These are phyloP conservation scores for Atethmia centrago DNA, from an alignment of 2,888 invertebrate species.

Conservation along the genomic window DNA sequence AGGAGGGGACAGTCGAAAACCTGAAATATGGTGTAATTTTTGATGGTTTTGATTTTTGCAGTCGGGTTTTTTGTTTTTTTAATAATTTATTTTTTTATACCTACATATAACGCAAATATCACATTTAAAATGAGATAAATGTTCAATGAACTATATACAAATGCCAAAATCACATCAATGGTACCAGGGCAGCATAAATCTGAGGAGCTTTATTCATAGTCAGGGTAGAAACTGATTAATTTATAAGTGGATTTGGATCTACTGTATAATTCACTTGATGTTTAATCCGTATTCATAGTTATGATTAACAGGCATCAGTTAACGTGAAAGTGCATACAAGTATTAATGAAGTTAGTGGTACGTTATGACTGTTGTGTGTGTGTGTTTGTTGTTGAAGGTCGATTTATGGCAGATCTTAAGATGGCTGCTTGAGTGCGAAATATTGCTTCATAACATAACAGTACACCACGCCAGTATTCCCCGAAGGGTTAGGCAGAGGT, in stretches of 20 bases:
- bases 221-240: conserved; percentile 43
- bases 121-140: conserved; percentile 14
- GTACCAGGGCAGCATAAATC: conserved; percentile 30
- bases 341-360: conserved; percentile 50
- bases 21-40: no score
- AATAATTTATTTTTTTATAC: no score
- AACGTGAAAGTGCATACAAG: conserved; percentile 45
- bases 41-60: no score
- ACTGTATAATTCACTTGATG: conserved; percentile 57
- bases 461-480: no score
- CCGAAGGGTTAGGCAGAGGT: not conserved
- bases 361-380: conserved; percentile 11
- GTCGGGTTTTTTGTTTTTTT: no score
- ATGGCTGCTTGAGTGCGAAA: not conserved
- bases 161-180: conserved; percentile 32
- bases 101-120: not conserved
- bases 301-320: conserved; percentile 60
- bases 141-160: conserved; percentile 27
- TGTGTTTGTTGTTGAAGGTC: conserved; percentile 3
- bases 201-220: conserved; percentile 27
- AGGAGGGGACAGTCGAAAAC: no score
- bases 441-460: not conserved
- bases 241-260: conserved; percentile 40
- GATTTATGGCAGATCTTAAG: not conserved
- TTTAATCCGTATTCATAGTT: conserved; percentile 56